These are phyloP conservation scores for Sycophila texana DNA, from an alignment of 2,888 invertebrate species.

Conservation along the genomic window DNA sequence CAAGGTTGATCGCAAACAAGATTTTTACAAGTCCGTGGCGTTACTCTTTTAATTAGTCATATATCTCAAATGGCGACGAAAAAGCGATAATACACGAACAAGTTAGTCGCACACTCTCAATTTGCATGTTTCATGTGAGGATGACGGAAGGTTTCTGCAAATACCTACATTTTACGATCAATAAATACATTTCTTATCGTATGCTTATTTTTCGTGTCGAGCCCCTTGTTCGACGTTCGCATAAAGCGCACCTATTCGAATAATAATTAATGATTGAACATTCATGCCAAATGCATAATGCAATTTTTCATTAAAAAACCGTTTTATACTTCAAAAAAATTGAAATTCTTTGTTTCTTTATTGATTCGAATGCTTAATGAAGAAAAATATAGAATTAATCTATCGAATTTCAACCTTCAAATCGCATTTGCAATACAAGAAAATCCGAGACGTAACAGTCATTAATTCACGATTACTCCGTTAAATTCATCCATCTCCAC, in stretches of 20 bases:
- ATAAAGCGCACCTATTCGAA: neutral
- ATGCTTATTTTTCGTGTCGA: neutral
- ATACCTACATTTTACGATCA: constrained; percentile 5
- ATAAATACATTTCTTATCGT: constrained; percentile 28
- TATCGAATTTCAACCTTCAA: too few species aligned
- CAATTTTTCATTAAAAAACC: too few species aligned
- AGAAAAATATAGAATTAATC: too few species aligned
- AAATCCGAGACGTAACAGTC: too few species aligned
- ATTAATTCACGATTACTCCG: too few species aligned
- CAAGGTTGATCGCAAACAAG: constrained; percentile 31
- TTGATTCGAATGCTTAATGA: too few species aligned
- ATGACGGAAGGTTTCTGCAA: constrained; percentile 21
- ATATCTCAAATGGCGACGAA: neutral
- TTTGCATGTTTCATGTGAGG: constrained; percentile 19
- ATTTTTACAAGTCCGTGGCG: constrained; percentile 3
- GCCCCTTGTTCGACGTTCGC: neutral
- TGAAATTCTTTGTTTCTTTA: too few species aligned
- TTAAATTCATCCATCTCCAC: too few species aligned
- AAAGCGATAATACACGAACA: neutral
- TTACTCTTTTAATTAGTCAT: constrained; percentile 31
- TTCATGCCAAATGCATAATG: neutral
- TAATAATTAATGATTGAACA: too few species aligned
- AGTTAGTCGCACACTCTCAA: constrained; percentile 1
- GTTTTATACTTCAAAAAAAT: too few species aligned
- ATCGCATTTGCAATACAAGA: too few species aligned